phyloP scores from a whole-genome alignment of 2,797 vertebrate species.

The Remorina albescens region DNA sequence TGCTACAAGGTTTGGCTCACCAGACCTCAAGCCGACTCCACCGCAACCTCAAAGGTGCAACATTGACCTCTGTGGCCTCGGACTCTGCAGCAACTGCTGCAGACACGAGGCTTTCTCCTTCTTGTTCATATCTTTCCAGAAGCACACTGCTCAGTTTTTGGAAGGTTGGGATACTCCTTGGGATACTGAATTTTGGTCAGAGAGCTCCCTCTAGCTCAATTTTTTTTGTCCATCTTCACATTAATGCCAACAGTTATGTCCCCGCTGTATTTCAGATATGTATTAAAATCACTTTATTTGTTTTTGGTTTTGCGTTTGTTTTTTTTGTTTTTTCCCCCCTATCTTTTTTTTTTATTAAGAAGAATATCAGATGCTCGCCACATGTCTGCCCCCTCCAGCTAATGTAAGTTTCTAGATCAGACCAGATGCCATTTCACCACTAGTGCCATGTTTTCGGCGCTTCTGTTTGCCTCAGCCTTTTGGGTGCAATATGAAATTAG shows the following conservation, averaged over 20 bases:
- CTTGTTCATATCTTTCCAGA: constrained; percentile 69
- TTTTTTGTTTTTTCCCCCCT: constrained; percentile 62
- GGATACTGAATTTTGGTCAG: constrained; percentile 58
- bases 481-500: constrained; percentile 64
- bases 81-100: constrained; percentile 51
- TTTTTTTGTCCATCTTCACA: constrained; percentile 52
- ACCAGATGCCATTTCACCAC: constrained; percentile 75
- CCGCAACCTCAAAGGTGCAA: constrained; percentile 80
- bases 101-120: constrained; percentile 58
- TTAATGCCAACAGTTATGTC: constrained; percentile 75
- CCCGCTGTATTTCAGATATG: constrained; percentile 73
- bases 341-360: constrained; percentile 49
- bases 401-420: constrained; percentile 58
- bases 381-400: constrained; percentile 61
- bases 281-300: constrained; percentile 76
- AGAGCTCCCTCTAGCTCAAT: constrained; percentile 63
- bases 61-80: constrained; percentile 77
- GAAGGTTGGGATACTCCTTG: constrained; percentile 63
- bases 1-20: constrained; percentile 73
- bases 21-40: constrained; percentile 66
- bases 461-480: constrained; percentile 72
- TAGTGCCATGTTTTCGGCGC: constrained; percentile 75
- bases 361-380: constrained; percentile 63
- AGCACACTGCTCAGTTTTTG: constrained; percentile 76
- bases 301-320: constrained; percentile 66